Evolutionary conservation across 2,888 invertebrate species (phyloP), one percentile per base, ranked within the genome.

Genomic region (Archaeoteleia sp.): DNA sequence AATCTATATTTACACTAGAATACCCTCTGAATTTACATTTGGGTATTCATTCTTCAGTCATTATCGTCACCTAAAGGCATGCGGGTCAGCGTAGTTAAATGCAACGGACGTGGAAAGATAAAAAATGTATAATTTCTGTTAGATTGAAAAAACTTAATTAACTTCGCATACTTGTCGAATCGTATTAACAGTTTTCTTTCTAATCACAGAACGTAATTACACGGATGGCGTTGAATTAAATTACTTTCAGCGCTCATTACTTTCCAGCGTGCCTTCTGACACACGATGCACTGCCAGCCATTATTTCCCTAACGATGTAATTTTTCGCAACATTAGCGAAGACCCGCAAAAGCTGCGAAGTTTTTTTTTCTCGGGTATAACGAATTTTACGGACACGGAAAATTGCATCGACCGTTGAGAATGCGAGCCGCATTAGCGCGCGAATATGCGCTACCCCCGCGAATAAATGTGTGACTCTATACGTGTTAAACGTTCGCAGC

Each of bases 231-330:
- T 58, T 17, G 9, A 29, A 49, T 49, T 30, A 49, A 14, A 8
- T 35, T 29, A 27, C 29, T 49, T 29, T 37, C 10, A 17, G 12
- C 37, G 14, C 14, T 29, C 30, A 49, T 37, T 48, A 58, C 48
- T 17, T 25, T 15, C 40, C 13, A 25, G 35, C 10, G 25, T 27
- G 25, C 30, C 39, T 5, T 40, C 25, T 58, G 34, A 58, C 42
- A 48, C 25, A 40, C 20, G 42, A 49, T 35, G 34, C 32, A 15
- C 14, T 2, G n/a, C 13, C 7, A 25, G 13, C 42, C 27, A 49
- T 60, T 49, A 49, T 42, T 49, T 49, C 43, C 34, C 30, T 43
- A 43, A 35, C 49, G 23, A 34, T 30, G 58, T 40, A 48, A 58
- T 48, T 58, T 45, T 25, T 42, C 12, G 40, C 42, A 32, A 13